Evolutionary conservation across 2,113 vertebrate species (phyloP).

Genomic region (Cranoglanis bouderius): DNA sequence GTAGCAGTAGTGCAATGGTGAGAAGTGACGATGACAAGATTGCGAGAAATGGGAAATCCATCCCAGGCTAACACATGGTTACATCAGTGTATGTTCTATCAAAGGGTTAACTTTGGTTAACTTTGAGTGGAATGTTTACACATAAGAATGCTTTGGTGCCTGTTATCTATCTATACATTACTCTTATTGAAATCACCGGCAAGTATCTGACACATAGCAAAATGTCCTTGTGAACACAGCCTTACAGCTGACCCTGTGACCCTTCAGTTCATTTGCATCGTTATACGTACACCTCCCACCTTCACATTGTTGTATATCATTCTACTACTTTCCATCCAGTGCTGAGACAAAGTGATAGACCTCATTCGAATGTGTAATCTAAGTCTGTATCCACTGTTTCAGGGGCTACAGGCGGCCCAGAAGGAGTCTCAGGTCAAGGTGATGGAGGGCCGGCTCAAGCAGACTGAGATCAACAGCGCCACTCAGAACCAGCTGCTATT

Average conservation of each 20-base stretch:
- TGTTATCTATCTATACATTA: neutral
- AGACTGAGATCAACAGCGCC: conserved; percentile 95
- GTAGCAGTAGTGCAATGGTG: neutral
- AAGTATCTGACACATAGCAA: neutral
- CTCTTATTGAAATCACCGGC: neutral
- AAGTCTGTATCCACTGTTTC: neutral
- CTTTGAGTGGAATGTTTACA: neutral
- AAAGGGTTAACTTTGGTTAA: neutral
- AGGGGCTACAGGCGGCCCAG: conserved; percentile 96
- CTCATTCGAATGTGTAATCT: too few species aligned
- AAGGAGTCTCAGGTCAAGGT: conserved; percentile 97
- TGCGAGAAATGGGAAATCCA: neutral
- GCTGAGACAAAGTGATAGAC: neutral
- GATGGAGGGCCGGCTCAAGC: conserved; percentile 93
- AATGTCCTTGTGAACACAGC: neutral
- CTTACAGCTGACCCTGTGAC: neutral
- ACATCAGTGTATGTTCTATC: neutral
- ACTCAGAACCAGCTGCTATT: conserved; percentile 97
- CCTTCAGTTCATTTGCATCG: neutral
- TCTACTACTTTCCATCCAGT: neutral
- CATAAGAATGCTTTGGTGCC: neutral
- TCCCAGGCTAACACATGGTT: neutral
- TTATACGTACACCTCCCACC: neutral
- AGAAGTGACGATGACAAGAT: neutral
- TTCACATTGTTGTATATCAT: neutral